Base-by-base conservation (phyloP, 1,140 invertebrate species). In the Palaemon carinicauda region DNA sequence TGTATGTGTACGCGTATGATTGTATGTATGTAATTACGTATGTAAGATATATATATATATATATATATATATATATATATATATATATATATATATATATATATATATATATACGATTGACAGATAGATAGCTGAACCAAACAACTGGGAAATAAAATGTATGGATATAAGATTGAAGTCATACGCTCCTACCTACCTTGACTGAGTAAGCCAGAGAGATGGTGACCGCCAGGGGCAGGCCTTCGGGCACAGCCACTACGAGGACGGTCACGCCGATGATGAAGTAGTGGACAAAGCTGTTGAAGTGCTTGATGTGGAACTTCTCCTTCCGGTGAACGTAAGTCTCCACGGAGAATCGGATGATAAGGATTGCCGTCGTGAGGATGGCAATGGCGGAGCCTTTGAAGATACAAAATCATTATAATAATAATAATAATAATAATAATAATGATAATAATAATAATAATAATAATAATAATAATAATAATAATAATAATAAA, bases 231-330 rank as follows among this genome's bases (percentile, higher is more conserved):
- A 86, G 83, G 27, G 83, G 83, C n/a, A 86, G 77, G 27, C 83
- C 83, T 54, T 86, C 83, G 1, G 83, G 83, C 77, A 86, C 83
- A 1, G 83, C 83, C 65, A 86, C 83, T 65, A 86, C 83, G 65
- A 86, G 51, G 41, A 86, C 83, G 24, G 83, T 86, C 15, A 86
- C 83, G n/a, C 83, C 83, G 24, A 86, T 80, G 83, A 86, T 86
- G 50, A 86, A 80, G 77, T 79, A 80, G 51, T 74, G 83, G 33
- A 86, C 56, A 19, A 86, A 86, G 33, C 77, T 79, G 77, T 86
- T 80, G 41, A 86, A 27, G 77, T 86, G 83, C 0, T 12, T n/a
- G 31, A 80, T 24, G 41, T 53, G 24, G 50, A 86, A 86, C 3
- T 31, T 19, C 77, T 73, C 10, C 21, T 54, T 71, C 50, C 65